These are phyloP conservation scores for Macquaria ambigua DNA, from an alignment of 2,113 vertebrate genomes.

Conservation along the genomic window DNA sequence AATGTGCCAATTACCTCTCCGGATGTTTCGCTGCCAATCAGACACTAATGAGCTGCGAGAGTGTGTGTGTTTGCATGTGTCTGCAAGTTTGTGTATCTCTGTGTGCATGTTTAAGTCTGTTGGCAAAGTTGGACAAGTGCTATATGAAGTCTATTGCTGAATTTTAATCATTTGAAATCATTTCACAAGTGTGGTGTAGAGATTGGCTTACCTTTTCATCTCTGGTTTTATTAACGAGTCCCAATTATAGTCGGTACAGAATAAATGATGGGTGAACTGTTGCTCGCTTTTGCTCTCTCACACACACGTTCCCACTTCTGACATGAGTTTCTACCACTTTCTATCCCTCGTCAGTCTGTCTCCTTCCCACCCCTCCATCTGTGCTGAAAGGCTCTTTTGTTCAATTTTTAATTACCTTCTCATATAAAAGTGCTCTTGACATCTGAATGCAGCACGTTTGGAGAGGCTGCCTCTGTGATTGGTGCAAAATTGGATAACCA, in stretches of 20 bases:
- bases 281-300: constrained; percentile 60
- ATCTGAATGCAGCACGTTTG: constrained; percentile 65
- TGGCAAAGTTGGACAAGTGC: constrained; percentile 40
- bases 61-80: constrained; percentile 9
- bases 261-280: constrained; percentile 62
- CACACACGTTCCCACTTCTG: constrained; percentile 47
- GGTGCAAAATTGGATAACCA: constrained; percentile 74
- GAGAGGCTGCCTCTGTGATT: constrained; percentile 67
- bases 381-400: constrained; percentile 79
- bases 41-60: constrained; percentile 87
- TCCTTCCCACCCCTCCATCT: constrained; percentile 62
- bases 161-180: constrained; percentile 50
- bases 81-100: constrained; percentile 5
- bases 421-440: constrained; percentile 77
- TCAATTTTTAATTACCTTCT: constrained; percentile 82
- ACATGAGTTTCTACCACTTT: constrained; percentile 54
- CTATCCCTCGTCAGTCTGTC: constrained; percentile 36
- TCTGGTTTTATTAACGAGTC: constrained; percentile 68
- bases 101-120: constrained; percentile 34
- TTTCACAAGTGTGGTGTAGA: constrained; percentile 17
- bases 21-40: constrained; percentile 92
- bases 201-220: constrained; percentile 57
- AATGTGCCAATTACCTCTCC: constrained; percentile 94
- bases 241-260: constrained; percentile 62
- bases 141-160: constrained; percentile 29